A percentile compares a stretch with the other conserved stretches of the same genome.
phyloP scores from a whole-genome alignment of 92 coral and sea anemone species.

The Ricordea florida region DNA sequence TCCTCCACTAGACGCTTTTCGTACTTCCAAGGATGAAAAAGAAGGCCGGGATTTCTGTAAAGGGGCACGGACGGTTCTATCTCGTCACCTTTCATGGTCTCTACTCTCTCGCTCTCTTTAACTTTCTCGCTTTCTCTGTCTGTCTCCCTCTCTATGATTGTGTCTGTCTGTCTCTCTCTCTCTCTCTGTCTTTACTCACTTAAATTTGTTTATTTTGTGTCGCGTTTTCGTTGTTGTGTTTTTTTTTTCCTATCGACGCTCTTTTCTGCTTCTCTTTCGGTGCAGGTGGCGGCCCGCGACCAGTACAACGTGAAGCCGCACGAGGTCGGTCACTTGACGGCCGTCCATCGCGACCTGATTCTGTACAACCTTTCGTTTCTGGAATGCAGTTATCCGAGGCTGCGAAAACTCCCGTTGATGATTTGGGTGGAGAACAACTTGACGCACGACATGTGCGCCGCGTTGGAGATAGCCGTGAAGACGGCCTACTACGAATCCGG shows the following conservation, averaged over 20 bases:
- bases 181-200: too few species aligned
- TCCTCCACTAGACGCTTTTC: neutral
- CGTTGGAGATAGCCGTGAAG: neutral
- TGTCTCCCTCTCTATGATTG: too few species aligned
- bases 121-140: too few species aligned
- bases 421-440: conserved; percentile 8
- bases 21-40: conserved; percentile 2
- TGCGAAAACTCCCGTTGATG: neutral
- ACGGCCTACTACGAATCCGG: neutral
- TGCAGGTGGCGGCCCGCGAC: neutral
- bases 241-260: too few species aligned
- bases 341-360: neutral
- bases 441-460: conserved; percentile 1
- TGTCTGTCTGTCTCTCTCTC: too few species aligned
- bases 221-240: too few species aligned
- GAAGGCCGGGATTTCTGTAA: neutral
- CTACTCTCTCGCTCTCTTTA: too few species aligned
- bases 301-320: conserved; percentile 7
- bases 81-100: neutral
- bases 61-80: neutral
- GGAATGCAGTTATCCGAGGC: neutral
- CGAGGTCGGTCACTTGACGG: neutral
- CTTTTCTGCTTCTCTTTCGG: too few species aligned
- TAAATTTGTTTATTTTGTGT: too few species aligned
- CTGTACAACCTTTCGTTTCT: neutral